Evolutionary conservation across 92 coral and sea anemone genomes (phyloP), one percentile per base, ranked within the genome.

Genomic region (Heliopora coerulea): DNA sequence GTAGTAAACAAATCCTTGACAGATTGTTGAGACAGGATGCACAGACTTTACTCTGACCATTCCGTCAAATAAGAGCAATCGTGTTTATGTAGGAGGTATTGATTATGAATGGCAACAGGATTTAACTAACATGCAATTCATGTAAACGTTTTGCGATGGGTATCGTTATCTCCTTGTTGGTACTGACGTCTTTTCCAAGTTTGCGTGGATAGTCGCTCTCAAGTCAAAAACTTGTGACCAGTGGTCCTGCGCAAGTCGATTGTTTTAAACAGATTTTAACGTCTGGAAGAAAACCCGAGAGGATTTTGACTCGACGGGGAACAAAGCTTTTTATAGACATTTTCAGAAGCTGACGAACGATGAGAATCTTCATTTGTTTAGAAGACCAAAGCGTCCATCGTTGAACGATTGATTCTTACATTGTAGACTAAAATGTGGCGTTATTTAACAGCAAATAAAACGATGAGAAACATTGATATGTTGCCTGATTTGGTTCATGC

Each of bases 401-500:
- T 56, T 0, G 66, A 73, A 73, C 59, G 78, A 3, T 73, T 56
- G 17, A 73, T 18, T 19, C 65, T 65, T 46, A 46, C 75, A 14
- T 49, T 68, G 28, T 42, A 67, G 74, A 67, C 74, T 13, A 67
- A 46, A 34, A 67, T 67, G 52, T 67, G 76, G 76, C 34, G 76
- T 19, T 69, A 41, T n/a, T 69, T 69, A 32, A 42, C n/a, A n/a
- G n/a, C 76, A 12, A 69, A 69, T 14, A 69, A 48, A 54, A 69
- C 60, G 17, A 24, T 69, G 44, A 49, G 59, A 41, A 44, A 48
- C 30, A 34, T 69, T 49, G 14, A 41, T 14, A 30, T 63, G 28
- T 11, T 63, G 28, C 34, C 21, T 21, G 19, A 41, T 29, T 29
- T n/a, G n/a, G n/a, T n/a, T n/a, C n/a, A n/a, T n/a, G n/a, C n/a